Evolutionary conservation across 2,113 vertebrate species (phyloP).

Genomic region (Cariama cristata): DNA sequence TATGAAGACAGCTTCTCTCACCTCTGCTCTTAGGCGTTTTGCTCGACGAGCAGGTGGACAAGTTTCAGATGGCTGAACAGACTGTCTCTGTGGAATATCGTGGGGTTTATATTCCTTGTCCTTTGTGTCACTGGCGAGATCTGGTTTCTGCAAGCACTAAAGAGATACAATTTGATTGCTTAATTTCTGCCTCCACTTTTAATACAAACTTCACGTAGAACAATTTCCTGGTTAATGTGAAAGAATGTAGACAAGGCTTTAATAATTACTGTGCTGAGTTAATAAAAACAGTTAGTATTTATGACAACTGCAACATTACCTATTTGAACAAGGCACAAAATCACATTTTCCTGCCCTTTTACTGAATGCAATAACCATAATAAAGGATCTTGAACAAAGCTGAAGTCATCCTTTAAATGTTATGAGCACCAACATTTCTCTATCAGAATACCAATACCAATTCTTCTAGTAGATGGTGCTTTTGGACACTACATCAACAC

Average conservation of each 20-base stretch:
- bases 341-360: neutral
- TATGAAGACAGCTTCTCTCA: conserved; percentile 25
- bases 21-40: conserved; percentile 91
- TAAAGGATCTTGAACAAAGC: neutral
- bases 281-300: neutral
- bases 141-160: conserved; percentile 88
- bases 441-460: neutral
- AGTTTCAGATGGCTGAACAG: conserved; percentile 71
- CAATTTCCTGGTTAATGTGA: neutral
- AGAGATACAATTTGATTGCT: conserved; percentile 17
- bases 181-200: neutral
- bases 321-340: neutral
- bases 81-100: conserved; percentile 84
- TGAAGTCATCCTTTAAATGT: neutral
- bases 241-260: neutral
- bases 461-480: neutral
- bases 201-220: neutral
- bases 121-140: conserved; percentile 75
- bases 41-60: conserved; percentile 85
- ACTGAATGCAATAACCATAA: neutral
- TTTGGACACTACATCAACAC: neutral
- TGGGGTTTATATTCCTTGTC: conserved; percentile 91
- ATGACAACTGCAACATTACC: neutral
- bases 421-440: neutral
- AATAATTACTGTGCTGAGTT: neutral